Base-by-base conservation (phyloP, 2,797 vertebrate genomes). In the Petrocephalus sullivani region DNA sequence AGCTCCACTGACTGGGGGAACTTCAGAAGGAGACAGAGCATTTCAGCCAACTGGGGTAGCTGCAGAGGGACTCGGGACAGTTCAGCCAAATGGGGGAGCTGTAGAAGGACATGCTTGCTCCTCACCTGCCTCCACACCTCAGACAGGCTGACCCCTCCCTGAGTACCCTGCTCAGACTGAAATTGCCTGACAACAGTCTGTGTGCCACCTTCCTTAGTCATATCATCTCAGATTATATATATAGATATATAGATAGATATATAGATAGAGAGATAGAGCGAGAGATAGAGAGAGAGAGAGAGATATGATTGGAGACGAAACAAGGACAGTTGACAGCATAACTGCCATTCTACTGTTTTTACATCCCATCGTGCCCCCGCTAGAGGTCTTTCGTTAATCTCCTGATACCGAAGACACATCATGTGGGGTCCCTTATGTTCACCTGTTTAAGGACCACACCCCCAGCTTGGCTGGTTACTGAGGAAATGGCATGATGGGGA, bases 1-100 rank as follows among this genome's bases (percentile, higher is more conserved):
- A 88, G 53, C 82, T 46, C 67, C 10, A 19, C 87, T 83, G 4
- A 56, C 37, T 88, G 75, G 58, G 54, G 33, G 75, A 82, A 54
- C 3, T 53, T 23, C 81, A 53, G n/a, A 23, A 84, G n/a, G 49
- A 53, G 21, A 53, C 1, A 4, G 41, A 83, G n/a, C 37, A 83
- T 56, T 56, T 54, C 16, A 75, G 16, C 67, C 37, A 75, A 75
- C 0, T 9, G 5, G 4, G 67, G 71, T 28, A 75, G 37, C 71
- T 67, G 23, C 82, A 53, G 49, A 23, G 49, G 10, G 81, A 53
- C 81, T 23, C 10, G 19, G 3, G 54, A n/a, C 56, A 83, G 87
- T 56, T 54, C 16, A 7, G 71, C 10, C 33, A 75, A 75, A 37
- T 37, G 14, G 67, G 71, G 7, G 16, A 49, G 41, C 75, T 71